Base-by-base conservation (phyloP, 2,888 invertebrate genomes). In the Tethea ocularis region DNA sequence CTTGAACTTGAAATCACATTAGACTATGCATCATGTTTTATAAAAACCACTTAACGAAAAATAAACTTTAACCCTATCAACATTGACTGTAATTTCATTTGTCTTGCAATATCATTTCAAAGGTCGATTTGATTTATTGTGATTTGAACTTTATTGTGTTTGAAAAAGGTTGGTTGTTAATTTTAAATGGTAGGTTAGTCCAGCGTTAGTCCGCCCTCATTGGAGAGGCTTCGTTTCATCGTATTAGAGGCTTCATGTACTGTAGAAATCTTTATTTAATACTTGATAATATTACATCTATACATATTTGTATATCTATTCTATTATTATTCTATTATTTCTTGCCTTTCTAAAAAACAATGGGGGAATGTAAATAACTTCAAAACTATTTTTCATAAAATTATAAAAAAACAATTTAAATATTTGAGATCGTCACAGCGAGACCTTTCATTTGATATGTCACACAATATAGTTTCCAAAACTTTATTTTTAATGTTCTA, bases 171-270 rank as follows among this genome's bases (percentile, higher is more conserved):
- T 20, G 46, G 8, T 20, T 46, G 20, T 46, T 46, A 20, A 5
- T 5, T 20, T 4, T 17, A 1, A 17, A 41, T 1, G 41, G 7
- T n/a, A 38, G 41, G 46, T 46, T 10, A 46, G 20, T 46, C n/a
- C 1, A 46, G 6, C 46, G 17, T 46, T 7, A 46, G 46, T 46
- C 20, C 51, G 60, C 41, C 57, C 60, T 57, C 38, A 38, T 20
- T 36, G 22, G 13, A 59, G 53, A 11, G 64, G 61, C 52, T 64
- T 61, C 64, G 60, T 46, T 64, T 60, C 61, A 61, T 61, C 64
- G 64, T 24, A 53, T 64, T 64, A 64, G 33, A 17, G 29, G 23
- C 52, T 55, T 60, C 57, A 57, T 56, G 57, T 22, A 15, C n/a
- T 33, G 46, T 60, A 58, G 46, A 15, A 46, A 46, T 15, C 15